Evolutionary conservation across 1,140 invertebrate species (phyloP), one percentile per base, ranked within the genome.

Genomic region (Trichoplusia ni): DNA sequence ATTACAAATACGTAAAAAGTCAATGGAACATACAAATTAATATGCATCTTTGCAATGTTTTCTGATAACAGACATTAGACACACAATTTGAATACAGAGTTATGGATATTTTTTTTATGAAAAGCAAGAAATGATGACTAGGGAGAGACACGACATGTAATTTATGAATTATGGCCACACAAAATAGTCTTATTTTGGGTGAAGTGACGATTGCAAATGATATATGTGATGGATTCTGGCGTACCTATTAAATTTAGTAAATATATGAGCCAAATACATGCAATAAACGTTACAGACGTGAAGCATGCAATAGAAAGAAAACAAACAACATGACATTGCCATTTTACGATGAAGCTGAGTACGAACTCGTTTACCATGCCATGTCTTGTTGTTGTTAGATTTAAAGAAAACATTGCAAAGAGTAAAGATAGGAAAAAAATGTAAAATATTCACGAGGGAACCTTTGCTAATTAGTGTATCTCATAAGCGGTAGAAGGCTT

Each of bases 381-480:
- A 61, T 71, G 59, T 66, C 63, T 53, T 72, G 64, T 59, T 75
- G 70, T 70, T 67, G 60, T 44, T 53, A 35, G 11, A 71, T 70
- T 68, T 42, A 77, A 83, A 82, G 85, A 86, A 90, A 90, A 90
- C 88, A 90, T 90, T 90, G 88, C 88, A 90, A 90, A 90, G 84
- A 86, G 80, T 78, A 75, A 72, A 66, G 59, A 73, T 69, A 77
- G 62, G n/a, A n/a, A 72, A 70, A 84, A 42, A 63, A 31, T 23
- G 5, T 23, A 46, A 59, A 63, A 49, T 46, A 73, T 75, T 65
- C 64, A 72, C 73, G 71, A 71, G 69, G 69, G 75, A 74, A 69
- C 29, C n/a, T n/a, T n/a, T n/a, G n/a, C n/a, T 69, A 64, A 63
- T 40, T 31, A 35, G 40, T 47, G 46, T 7, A 25, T 59, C 16